Base-by-base conservation (phyloP, 2,797 vertebrate species). In the Xenops minutus region DNA sequence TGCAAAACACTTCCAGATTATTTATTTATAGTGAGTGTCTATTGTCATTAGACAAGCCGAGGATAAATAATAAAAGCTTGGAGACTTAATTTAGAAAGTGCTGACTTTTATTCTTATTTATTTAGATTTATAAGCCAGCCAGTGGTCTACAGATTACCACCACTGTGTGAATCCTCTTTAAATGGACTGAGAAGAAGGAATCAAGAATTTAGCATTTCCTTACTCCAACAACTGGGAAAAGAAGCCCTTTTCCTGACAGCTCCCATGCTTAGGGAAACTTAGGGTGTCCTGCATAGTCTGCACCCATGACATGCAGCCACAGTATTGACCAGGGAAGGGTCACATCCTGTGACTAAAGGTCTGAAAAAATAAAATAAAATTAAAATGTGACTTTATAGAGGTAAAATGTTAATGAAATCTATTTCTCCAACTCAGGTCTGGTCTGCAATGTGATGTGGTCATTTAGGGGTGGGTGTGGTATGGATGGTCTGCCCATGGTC, bases 341-440 rank as follows among this genome's bases (percentile, higher is more conserved):
- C 48, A 36, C 29, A 51, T 26, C 6, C 6, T 30, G 1, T 19
- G 24, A 34, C 8, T 44, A 69, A 89, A 59, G 2, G 6, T 21
- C 34, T 51, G 21, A 0, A 5, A 59, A 19, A 34, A 32, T 26
- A 15, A 12, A 51, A 49, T 9, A 52, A 23, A 10, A 5, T 10
- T 7, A 15, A 23, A 0, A 55, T 2, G 6, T n/a, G 4, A 22
- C 5, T 52, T 0, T 18, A 9, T 6, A 64, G 21, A 76, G 14
- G 12, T 27, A 44, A 93, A 87, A 73, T 14, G 2, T 9, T 11
- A 58, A 30, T 1, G 1, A 76, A 48, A 63, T 52, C n/a, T 49
- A 6, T 67, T 85, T 63, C 14, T 76, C 26, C n/a, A 58, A 0
- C 17, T 74, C 9, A 12, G 4, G 6, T 39, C 7, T 68, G 6